These are phyloP conservation scores for Silurus asotus DNA, from an alignment of 2,113 vertebrate genomes.

Conservation along the genomic window DNA sequence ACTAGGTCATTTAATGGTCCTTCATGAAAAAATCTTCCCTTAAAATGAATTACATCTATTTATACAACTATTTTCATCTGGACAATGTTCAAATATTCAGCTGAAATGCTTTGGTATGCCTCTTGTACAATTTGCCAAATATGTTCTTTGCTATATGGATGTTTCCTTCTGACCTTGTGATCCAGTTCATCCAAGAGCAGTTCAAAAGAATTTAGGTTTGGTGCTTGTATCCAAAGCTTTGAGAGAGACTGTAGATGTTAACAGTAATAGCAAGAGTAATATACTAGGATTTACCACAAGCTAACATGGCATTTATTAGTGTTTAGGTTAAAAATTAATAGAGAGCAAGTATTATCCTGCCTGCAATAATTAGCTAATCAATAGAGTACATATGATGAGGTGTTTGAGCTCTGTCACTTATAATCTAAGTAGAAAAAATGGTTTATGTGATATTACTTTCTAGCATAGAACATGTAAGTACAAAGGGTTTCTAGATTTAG, in stretches of 20 bases:
- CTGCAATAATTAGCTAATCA: background rate
- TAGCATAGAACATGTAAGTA: background rate
- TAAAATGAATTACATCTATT: no score
- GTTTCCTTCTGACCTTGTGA: no score
- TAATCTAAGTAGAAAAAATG: background rate
- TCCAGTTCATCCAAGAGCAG: no score
- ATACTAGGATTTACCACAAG: background rate
- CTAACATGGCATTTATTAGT: background rate
- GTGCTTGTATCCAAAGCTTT: no score
- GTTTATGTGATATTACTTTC: background rate
- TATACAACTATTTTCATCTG: no score
- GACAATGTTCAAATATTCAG: no score
- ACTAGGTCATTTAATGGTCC: no score
- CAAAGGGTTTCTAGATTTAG: background rate
- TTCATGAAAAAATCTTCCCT: no score
- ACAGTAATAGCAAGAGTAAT: background rate
- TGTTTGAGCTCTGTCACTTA: background rate
- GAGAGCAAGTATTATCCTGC: background rate
- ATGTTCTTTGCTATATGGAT: no score
- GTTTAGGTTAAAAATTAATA: background rate
- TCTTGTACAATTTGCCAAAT: no score
- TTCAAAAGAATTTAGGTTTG: no score
- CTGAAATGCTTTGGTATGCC: no score
- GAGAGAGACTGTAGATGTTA: background rate
- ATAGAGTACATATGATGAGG: background rate